These are phyloP conservation scores for Callopanchax toddi DNA, from an alignment of 2,113 vertebrate genomes.

Conservation along the genomic window DNA sequence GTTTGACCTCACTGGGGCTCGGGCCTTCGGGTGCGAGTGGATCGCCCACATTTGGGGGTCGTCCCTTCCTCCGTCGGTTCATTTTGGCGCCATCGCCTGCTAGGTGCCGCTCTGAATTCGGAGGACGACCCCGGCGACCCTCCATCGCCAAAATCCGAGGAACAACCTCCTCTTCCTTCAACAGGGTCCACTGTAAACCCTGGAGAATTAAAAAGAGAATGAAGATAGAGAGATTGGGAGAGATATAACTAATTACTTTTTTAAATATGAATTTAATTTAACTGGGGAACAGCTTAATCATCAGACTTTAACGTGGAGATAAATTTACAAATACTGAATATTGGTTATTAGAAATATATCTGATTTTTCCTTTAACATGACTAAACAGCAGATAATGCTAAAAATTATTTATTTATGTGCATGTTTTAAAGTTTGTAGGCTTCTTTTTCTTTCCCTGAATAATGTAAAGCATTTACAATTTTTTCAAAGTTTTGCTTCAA, in stretches of 20 bases:
- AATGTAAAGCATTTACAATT: neutral
- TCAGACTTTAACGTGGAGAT: slow-evolving; percentile 14
- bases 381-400: slow-evolving; percentile 16
- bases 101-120: slow-evolving; percentile 85
- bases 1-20: slow-evolving; percentile 87
- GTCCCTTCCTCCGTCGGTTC: slow-evolving; percentile 88
- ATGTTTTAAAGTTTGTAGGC: neutral
- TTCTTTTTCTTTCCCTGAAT: slow-evolving; percentile 39
- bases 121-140: slow-evolving; percentile 89
- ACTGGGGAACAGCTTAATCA: too few relatives aligned
- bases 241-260: neutral
- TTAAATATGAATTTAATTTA: too few relatives aligned
- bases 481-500: slow-evolving; percentile 17
- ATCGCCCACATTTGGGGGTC: slow-evolving; percentile 89
- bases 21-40: slow-evolving; percentile 86
- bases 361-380: neutral
- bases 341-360: neutral
- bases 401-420: neutral
- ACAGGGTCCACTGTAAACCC: slow-evolving; percentile 96
- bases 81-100: slow-evolving; percentile 78
- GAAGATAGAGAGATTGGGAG: slow-evolving; percentile 20
- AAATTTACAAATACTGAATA: slow-evolving; percentile 1
- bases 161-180: slow-evolving; percentile 94
- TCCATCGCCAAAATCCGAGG: slow-evolving; percentile 94
- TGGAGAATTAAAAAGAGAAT: slow-evolving; percentile 59